Evolutionary conservation across 1,140 invertebrate species (phyloP), one percentile per base, ranked within the genome.

Genomic region (Heliconius hewitsoni): DNA sequence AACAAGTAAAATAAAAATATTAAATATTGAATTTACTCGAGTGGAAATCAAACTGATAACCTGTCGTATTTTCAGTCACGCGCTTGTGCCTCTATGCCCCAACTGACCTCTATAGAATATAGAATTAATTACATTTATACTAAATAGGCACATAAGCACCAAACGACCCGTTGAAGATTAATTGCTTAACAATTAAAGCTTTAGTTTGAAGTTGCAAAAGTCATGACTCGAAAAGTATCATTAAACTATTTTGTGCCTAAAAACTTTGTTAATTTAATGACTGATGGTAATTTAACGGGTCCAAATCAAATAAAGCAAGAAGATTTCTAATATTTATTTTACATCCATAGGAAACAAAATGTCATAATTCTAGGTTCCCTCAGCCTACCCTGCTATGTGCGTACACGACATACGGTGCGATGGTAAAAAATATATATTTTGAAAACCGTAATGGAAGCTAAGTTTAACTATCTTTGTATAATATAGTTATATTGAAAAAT

Each of bases 81-180:
- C 34, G 13, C 42, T 46, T 16, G 42, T 13, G 42, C 11, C 3
- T 42, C 11, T 42, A 3, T 42, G 39, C 42, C 13, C 5, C 16
- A 19, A n/a, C 19, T 55, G 19, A 0, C 42, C 13, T 16, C 52
- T 55, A 55, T 18, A 55, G 19, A 55, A 57, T n/a, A 57, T 57
- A 52, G 1, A 52, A 52, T 57, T n/a, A 57, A 57, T n/a, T 23
- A 23, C 8, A 57, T 23, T 57, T 23, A 57, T n/a, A 57, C 19
- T 11, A 27, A 27, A 66, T 66, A 66, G 11, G 55, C 74, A 66
- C 39, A 60, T 13, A 75, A 74, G 72, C 72, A 52, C 46, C 46
- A 71, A 79, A 79, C 78, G 78, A 79, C 66, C 73, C 78, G 73
- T 74, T 75, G 30, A 75, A 79, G 60, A 79, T 79, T 79, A 79